Evolutionary conservation across 2,113 vertebrate genomes (phyloP).

Genomic region (Cynopterus brachyotis): DNA sequence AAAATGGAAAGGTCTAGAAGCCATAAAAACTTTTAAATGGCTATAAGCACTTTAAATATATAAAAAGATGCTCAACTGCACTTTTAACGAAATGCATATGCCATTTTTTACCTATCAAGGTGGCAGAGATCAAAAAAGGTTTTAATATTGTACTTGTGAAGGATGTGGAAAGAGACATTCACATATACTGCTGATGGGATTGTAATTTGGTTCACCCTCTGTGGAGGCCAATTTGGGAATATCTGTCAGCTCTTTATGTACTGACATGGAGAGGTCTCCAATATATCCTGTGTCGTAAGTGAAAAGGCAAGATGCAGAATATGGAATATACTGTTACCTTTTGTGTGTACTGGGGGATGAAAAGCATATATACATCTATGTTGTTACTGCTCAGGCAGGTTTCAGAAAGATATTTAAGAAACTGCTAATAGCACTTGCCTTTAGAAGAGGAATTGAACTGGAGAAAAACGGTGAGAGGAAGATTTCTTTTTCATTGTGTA

Average conservation of each 20-base stretch:
- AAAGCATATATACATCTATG: background rate
- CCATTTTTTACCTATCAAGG: background rate
- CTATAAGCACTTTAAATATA: slow-evolving; percentile 11
- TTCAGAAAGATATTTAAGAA: background rate
- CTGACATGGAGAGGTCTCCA: background rate
- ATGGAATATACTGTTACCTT: background rate
- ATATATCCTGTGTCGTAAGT: background rate
- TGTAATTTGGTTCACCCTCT: background rate
- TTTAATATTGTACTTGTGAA: background rate
- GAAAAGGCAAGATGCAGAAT: slow-evolving; percentile 30
- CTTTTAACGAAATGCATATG: background rate
- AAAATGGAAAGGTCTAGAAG: slow-evolving; percentile 51
- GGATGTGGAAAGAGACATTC: background rate
- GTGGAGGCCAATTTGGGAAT: background rate
- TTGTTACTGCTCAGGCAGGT: background rate
- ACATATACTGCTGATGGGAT: background rate
- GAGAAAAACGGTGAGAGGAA: background rate
- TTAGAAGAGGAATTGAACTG: background rate
- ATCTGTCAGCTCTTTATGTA: background rate
- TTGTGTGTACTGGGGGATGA: background rate
- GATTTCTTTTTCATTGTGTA: background rate
- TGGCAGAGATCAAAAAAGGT: background rate
- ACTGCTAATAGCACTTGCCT: background rate
- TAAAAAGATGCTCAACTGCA: slow-evolving; percentile 29
- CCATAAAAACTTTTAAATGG: background rate